A percentile compares a stretch with the other conserved stretches of the same genome.
Evolutionary conservation across 1,140 invertebrate species (phyloP).

Genomic region (Hycleus phaleratus): DNA sequence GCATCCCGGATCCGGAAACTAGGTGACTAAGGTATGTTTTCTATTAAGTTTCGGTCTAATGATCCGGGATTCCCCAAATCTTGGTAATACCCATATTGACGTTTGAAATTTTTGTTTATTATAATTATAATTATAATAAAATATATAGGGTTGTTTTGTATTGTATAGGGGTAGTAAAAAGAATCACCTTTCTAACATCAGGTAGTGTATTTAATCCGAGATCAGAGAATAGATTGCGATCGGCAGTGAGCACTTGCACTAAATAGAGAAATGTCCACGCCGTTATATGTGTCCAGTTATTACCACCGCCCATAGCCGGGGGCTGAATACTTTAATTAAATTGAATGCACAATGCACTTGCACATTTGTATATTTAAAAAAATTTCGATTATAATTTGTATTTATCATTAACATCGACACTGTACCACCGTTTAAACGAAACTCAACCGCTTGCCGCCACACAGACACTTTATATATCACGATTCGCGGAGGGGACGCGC

Average conservation of each 20-base stretch:
- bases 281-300: slow-evolving; percentile 21
- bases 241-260: slow-evolving; percentile 20
- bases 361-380: slow-evolving; percentile 6
- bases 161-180: neutral
- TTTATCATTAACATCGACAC: slow-evolving; percentile 14
- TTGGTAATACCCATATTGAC: slow-evolving; percentile 13
- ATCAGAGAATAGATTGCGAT: slow-evolving; percentile 22
- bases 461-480: slow-evolving; percentile 28
- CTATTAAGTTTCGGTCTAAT: slow-evolving; percentile 5
- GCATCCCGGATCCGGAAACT: neutral
- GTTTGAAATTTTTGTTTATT: neutral
- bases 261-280: slow-evolving; percentile 30
- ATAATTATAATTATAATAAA: slow-evolving; percentile 1
- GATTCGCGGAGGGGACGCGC: slow-evolving; percentile 20
- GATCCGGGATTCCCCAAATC: slow-evolving; percentile 17
- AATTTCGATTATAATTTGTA: no score
- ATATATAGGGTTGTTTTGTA: neutral
- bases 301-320: slow-evolving; percentile 31
- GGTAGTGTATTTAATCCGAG: slow-evolving; percentile 26
- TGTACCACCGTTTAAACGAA: slow-evolving; percentile 18
- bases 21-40: neutral
- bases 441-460: slow-evolving; percentile 19
- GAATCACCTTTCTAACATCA: slow-evolving; percentile 30
- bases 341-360: slow-evolving; percentile 16
- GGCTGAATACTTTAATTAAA: slow-evolving; percentile 6